Evolutionary conservation across 2,797 vertebrate genomes (phyloP).

Genomic region (Eleutherodactylus coqui): DNA sequence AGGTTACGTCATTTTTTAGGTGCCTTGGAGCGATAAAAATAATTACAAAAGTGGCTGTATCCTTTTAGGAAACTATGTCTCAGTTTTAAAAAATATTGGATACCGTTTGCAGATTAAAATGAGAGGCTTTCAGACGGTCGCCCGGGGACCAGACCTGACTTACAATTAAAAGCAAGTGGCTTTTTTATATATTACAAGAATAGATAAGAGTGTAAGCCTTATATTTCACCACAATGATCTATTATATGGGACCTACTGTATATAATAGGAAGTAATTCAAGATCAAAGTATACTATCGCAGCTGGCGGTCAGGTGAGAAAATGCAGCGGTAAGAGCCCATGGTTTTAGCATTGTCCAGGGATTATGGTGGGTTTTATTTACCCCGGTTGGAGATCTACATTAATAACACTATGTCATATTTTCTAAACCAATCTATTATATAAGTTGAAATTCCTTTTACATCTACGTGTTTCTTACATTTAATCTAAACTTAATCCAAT

Average conservation of each 20-base stretch:
- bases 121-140: not conserved
- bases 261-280: not conserved
- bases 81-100: not conserved
- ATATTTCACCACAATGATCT: not conserved
- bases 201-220: not conserved
- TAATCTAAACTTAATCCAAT: not conserved
- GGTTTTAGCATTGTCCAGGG: not conserved
- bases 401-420: not conserved
- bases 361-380: constrained; percentile 4
- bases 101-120: not conserved
- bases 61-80: not conserved
- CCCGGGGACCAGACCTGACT: not conserved
- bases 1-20: too few relatives aligned
- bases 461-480: not conserved
- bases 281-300: not conserved
- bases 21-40: too few relatives aligned
- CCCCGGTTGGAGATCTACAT: not conserved
- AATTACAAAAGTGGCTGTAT: too few relatives aligned
- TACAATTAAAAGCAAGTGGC: not conserved
- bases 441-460: not conserved
- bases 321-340: not conserved
- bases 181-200: not conserved
- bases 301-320: not conserved
- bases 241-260: not conserved
- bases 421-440: constrained; percentile 1